phyloP scores from a whole-genome alignment of 2,797 vertebrate species.

The Phrynocephalus guinanensis region DNA sequence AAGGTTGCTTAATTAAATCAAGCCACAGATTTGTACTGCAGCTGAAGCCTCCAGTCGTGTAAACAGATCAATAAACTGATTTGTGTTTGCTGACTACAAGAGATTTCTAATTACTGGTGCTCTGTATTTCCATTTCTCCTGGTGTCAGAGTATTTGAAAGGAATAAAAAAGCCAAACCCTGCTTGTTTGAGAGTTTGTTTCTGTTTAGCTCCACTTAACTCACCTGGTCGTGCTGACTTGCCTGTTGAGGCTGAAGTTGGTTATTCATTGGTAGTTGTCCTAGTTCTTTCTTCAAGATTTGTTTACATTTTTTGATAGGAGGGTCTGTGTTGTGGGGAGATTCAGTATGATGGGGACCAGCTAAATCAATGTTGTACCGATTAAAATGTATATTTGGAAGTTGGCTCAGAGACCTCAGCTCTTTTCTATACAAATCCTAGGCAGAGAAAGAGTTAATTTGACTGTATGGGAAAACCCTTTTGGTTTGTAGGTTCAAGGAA shows the following conservation, averaged over 20 bases:
- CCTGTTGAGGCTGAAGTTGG: slow-evolving; percentile 34
- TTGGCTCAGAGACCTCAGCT: rapidly evolving
- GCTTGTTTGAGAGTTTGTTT: slow-evolving; percentile 63
- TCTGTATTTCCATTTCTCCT: slow-evolving; percentile 46
- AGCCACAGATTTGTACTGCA: slow-evolving; percentile 35
- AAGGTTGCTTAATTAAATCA: slow-evolving; percentile 50
- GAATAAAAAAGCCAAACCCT: slow-evolving; percentile 69
- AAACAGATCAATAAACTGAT: slow-evolving; percentile 74
- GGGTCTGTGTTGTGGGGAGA: not conserved
- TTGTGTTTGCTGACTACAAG: slow-evolving; percentile 68
- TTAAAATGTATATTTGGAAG: slow-evolving; percentile 4
- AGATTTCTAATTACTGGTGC: slow-evolving; percentile 63
- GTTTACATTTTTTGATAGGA: slow-evolving; percentile 11
- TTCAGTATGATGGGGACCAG: slow-evolving; percentile 3
- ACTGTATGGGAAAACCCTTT: slow-evolving; percentile 2
- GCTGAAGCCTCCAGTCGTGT: slow-evolving; percentile 51
- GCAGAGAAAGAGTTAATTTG: not conserved
- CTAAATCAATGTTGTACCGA: not conserved
- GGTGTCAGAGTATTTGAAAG: slow-evolving; percentile 64
- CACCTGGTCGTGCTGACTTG: not conserved
- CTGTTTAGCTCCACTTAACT: slow-evolving; percentile 50
- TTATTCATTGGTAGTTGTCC: slow-evolving; percentile 12
- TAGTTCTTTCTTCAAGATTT: slow-evolving; percentile 19
- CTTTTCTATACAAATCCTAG: not conserved
- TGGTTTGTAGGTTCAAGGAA: not conserved